Base-by-base conservation (phyloP, 2,888 invertebrate species). In the Metallyticus violacea region DNA sequence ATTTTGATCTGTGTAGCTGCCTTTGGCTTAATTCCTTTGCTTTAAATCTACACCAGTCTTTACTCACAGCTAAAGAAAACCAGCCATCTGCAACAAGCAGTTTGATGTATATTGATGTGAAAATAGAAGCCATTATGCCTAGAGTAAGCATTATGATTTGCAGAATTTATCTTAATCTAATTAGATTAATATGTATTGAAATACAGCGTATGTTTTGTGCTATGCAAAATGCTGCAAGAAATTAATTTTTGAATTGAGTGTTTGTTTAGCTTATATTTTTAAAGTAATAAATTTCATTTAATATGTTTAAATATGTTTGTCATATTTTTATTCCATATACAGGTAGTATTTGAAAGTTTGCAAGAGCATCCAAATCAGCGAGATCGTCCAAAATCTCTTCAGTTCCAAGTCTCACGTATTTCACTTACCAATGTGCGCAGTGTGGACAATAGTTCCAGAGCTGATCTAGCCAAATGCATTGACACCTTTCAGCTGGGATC, bases 11-110 rank as follows among this genome's bases (percentile, higher is more conserved):
- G 86, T 94, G 96, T 88, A 99, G 98, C 86, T 94, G 97, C 88
- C 93, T 99, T 87, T 99, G 99, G 99, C 94, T 98, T 86, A 98
- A 98, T 90, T 97, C 98, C 62, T 99, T 99, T 92, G 94, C 96
- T 62, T 94, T 99, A 86, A 98, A 97, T 93, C 94, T 99, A 25
- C 94, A 96, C 90, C 96, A 97, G 89, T 95, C 96, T 62, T 93
- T 97, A 83, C 91, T 94, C 88, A 92, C 93, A 83, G 93, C 94
- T 62, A 91, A 89, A 91, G 89, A 85, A 90, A 90, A 89, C 90
- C 91, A 87, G 89, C 90, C 77, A 7, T 62, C 40, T 62, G 29
- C 29, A 15, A 28, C 90, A 88, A 90, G 91, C 85, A 89, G 91
- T 62, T 89, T 92, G 27, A 90, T 92, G 26, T 97, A 97, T 90